Base-by-base conservation (phyloP, 1,140 invertebrate genomes). In the Papilio machaon region DNA sequence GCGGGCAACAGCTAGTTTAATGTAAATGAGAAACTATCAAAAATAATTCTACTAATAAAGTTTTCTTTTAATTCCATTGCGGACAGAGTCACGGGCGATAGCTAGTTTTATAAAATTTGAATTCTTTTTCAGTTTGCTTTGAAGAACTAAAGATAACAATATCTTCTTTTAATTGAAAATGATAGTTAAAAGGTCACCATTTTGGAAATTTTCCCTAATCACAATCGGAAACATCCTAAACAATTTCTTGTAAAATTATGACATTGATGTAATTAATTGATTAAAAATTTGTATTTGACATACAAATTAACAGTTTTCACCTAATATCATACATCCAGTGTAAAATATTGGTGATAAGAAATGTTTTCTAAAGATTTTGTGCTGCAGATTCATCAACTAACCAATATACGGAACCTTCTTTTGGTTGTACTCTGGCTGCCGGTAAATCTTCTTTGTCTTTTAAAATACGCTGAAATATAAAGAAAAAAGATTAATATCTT, bases 301-400 rank as follows among this genome's bases (percentile, higher is more conserved):
- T n/a, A 19, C 7, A n/a, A 58, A 2, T 15, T 8, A 23, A 60
- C 58, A 19, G n/a, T 60, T 19, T 30, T 64, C 60, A 64, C 23
- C 23, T 10, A 58, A 58, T 58, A 17, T 58, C 4, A 58, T 30
- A 30, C 60, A 13, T 35, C 60, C 60, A 35, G 60, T 4, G 30
- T 70, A 38, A 5, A 70, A 15, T 4, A 15, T 35, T 5, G 30
- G 11, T 23, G n/a, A 49, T 49, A 47, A 7, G 17, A 54, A 17
- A 58, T n/a, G 17, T 2, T 58, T 58, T 58, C 84, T 88, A 92
- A 79, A 94, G 87, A 80, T 92, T 87, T 75, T 81, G 85, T 10
- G 97, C 97, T n/a, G 98, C 97, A 64, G 93, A 95, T 87, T 96
- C 93, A 89, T 98, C 98, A 11, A 98, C 88, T 74, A 98, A 96